Evolutionary conservation across 2,113 vertebrate genomes (phyloP).

Genomic region (Podocnemis expansa): DNA sequence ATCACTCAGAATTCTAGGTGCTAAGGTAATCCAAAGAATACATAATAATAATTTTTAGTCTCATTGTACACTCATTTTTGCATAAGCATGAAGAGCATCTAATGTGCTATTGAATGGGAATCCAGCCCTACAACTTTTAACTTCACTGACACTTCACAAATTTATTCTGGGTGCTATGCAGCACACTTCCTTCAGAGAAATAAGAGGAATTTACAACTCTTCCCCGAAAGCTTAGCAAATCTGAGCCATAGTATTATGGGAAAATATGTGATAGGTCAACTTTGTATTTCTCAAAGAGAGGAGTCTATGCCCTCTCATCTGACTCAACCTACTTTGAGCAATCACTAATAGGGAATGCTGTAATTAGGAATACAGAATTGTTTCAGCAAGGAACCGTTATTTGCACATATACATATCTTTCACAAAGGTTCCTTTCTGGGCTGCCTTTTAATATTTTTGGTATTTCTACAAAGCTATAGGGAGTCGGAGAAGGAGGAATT

Average conservation of each 20-base stretch:
- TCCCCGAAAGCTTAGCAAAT: not conserved
- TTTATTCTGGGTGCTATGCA: not conserved
- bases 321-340: not conserved
- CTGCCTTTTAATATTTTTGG: not conserved
- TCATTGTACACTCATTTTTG: not conserved
- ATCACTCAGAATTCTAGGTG: not conserved
- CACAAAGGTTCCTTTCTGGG: not conserved
- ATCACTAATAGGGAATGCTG: not conserved
- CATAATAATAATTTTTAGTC: not conserved
- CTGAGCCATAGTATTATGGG: not conserved
- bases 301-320: not conserved
- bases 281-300: not conserved
- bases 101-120: not conserved
- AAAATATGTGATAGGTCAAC: not conserved
- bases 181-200: not conserved
- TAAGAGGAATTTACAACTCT: not conserved
- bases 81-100: not conserved
- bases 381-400: not conserved
- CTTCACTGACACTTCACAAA: not conserved
- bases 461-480: not conserved
- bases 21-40: not conserved
- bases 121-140: not conserved
- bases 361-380: not conserved
- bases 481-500: not conserved
- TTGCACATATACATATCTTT: not conserved